Percentiles rank a stretch among this genome's conserved stretches.
Conservation (phyloP, 2,888 invertebrate genomes). For the Dendrolimus houi region DNA sequence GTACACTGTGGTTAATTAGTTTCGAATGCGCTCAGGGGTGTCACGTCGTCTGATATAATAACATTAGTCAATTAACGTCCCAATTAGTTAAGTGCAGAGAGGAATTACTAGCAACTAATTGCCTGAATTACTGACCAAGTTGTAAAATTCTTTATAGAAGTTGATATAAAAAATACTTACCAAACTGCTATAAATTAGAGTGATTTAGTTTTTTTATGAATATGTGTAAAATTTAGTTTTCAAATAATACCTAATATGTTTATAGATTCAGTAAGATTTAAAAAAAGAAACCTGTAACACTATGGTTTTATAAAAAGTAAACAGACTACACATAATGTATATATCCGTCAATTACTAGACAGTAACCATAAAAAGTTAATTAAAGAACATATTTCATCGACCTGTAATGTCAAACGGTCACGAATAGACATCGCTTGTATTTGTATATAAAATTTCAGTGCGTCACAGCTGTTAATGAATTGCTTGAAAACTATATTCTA, state of each 20-base stretch:
- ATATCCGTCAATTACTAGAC: constrained; percentile 26
- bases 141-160: too few species aligned
- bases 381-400: constrained; percentile 16
- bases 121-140: not conserved
- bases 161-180: too few species aligned
- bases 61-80: not conserved
- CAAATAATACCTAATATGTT: too few species aligned
- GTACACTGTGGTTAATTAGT: constrained; percentile 16
- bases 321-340: constrained; percentile 1
- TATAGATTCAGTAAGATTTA: too few species aligned
- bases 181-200: too few species aligned
- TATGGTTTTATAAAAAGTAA: not conserved
- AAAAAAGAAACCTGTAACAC: not conserved
- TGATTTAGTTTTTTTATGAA: too few species aligned
- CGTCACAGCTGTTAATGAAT: too few species aligned
- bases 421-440: not conserved
- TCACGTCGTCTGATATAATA: constrained; percentile 1
- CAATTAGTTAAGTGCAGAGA: not conserved
- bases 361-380: constrained; percentile 35
- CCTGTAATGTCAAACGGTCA: not conserved
- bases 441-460: not conserved
- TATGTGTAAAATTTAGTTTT: too few species aligned
- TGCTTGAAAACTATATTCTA: too few species aligned
- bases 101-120: not conserved
- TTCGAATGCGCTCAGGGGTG: constrained; percentile 12